phyloP scores from a whole-genome alignment of 2,113 vertebrate species.

The Caranx melampygus region DNA sequence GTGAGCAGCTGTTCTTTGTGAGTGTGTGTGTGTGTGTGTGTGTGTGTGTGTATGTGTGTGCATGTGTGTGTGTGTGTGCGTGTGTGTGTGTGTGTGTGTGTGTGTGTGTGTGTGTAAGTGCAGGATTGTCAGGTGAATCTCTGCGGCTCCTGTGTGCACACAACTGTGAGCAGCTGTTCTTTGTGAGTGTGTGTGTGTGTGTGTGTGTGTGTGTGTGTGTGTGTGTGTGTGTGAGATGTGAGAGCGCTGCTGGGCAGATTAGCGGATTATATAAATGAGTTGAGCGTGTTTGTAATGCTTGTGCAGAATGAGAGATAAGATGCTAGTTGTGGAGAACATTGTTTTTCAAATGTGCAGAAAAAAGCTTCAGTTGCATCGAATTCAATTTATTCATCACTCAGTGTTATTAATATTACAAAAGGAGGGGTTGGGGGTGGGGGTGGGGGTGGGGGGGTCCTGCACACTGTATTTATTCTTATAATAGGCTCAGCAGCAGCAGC shows the following conservation, averaged over 20 bases:
- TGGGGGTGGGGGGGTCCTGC: not conserved
- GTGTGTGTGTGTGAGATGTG: conserved; percentile 7
- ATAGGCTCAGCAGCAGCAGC: not conserved
- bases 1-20: not conserved
- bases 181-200: conserved; percentile 3
- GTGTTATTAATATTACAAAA: conserved; percentile 31
- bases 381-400: conserved; percentile 28
- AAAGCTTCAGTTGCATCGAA: conserved; percentile 16
- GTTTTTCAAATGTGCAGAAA: conserved; percentile 44
- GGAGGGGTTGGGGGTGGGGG: too few relatives aligned
- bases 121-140: not conserved
- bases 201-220: conserved; percentile 8
- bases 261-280: conserved; percentile 63
- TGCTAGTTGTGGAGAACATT: conserved; percentile 22
- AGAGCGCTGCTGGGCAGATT: conserved; percentile 53
- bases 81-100: not conserved
- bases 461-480: conserved; percentile 2
- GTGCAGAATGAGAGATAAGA: conserved; percentile 50
- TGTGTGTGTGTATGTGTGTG: conserved; percentile 1
- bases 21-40: conserved; percentile 12
- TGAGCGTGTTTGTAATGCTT: conserved; percentile 56
- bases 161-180: not conserved
- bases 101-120: conserved; percentile 1
- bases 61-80: not conserved
- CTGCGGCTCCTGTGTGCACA: not conserved